phyloP scores from a whole-genome alignment of 1,140 invertebrate species.

The Bradynema listronoti region DNA sequence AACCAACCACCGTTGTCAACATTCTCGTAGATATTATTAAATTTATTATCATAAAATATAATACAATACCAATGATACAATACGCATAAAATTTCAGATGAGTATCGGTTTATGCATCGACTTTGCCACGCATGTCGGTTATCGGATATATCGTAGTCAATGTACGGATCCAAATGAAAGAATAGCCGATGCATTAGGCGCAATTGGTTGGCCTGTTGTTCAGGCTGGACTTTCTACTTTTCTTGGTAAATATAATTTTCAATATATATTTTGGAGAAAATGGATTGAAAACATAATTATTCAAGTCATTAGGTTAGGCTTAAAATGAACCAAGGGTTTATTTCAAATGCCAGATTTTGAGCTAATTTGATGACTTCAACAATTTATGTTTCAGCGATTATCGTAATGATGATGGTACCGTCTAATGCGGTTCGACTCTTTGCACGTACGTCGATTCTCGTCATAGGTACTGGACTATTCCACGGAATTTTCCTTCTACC shows the following conservation, averaged over 20 bases:
- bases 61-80: neutral
- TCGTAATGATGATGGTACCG: constrained; percentile 52
- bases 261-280: constrained; percentile 2
- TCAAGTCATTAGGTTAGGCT: neutral
- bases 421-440: constrained; percentile 57
- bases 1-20: constrained; percentile 57
- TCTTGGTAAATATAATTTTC: constrained; percentile 28
- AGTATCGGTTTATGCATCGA: constrained; percentile 57
- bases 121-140: constrained; percentile 56
- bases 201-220: constrained; percentile 57
- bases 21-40: constrained; percentile 38
- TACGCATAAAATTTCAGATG: constrained; percentile 49
- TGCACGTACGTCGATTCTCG: constrained; percentile 51
- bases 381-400: too few relatives aligned
- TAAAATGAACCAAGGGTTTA: neutral
- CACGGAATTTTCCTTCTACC: constrained; percentile 55
- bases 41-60: constrained; percentile 1
- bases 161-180: constrained; percentile 48
- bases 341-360: constrained; percentile 4
- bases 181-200: constrained; percentile 50
- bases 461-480: constrained; percentile 55
- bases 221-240: constrained; percentile 54
- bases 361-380: constrained; percentile 19
- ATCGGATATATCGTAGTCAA: constrained; percentile 44
- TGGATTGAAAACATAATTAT: neutral